A percentile compares a stretch with the other conserved stretches of the same genome.
These are phyloP conservation scores for Spheniscus humboldti DNA, from an alignment of 2,797 vertebrate genomes.

Conservation along the genomic window DNA sequence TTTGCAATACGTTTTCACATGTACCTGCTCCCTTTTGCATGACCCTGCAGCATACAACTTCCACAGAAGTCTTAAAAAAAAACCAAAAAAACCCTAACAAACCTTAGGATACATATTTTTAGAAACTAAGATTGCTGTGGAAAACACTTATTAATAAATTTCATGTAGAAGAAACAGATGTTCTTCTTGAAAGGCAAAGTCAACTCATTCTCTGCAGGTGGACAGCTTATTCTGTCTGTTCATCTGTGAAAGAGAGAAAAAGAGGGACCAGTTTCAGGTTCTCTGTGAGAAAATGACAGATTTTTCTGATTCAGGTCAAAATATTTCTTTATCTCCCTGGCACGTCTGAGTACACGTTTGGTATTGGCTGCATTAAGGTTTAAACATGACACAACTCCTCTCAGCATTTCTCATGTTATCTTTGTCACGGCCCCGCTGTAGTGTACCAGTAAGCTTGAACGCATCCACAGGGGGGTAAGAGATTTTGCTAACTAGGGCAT, in stretches of 20 bases:
- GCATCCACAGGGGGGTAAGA: neutral
- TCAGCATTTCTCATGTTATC: neutral
- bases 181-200: neutral
- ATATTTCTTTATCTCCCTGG: neutral
- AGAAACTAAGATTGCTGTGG: neutral
- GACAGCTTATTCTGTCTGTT: neutral
- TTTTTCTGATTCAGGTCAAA: neutral
- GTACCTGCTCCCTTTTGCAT: neutral
- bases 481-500: slow-evolving; percentile 50
- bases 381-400: neutral
- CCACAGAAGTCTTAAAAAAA: neutral
- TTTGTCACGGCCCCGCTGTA: neutral
- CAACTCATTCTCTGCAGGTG: neutral
- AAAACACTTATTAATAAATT: neutral
- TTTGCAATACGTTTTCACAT: neutral
- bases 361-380: neutral
- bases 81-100: neutral
- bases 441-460: neutral
- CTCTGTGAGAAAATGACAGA: neutral
- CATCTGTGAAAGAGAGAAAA: neutral
- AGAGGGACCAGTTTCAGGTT: neutral
- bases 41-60: neutral
- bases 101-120: neutral
- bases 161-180: neutral
- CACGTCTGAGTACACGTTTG: neutral